Percentiles rank a stretch among this genome's conserved stretches.
Conservation (phyloP, 2,797 vertebrate species). For the Cyprinella venusta region DNA sequence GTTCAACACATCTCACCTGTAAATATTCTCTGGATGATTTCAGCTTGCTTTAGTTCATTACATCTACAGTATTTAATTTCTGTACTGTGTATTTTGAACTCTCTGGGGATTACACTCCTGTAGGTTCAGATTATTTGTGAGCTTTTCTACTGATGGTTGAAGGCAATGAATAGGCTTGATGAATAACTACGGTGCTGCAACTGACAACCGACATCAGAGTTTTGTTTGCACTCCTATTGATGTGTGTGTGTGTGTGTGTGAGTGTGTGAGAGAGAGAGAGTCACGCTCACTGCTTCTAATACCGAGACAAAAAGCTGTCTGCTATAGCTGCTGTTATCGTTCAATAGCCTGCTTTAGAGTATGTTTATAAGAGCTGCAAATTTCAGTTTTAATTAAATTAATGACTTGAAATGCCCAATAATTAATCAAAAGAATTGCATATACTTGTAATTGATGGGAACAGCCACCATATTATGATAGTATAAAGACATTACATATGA, state of each 20-base stretch:
- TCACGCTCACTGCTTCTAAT: constrained; percentile 32
- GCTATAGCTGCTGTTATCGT: constrained; percentile 36
- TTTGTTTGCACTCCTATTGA: constrained; percentile 31
- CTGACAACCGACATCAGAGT: constrained; percentile 52
- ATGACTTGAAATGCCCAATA: not conserved
- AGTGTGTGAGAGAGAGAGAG: constrained; percentile 13
- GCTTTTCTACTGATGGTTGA: constrained; percentile 28
- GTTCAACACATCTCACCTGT: not conserved
- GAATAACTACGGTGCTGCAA: constrained; percentile 54
- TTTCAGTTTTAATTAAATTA: constrained; percentile 6
- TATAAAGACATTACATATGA: too few relatives aligned
- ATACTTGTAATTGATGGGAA: too few relatives aligned
- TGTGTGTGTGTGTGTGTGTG: constrained; percentile 18
- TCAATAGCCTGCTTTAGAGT: constrained; percentile 19
- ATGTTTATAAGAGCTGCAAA: constrained; percentile 4
- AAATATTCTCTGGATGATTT: constrained; percentile 24
- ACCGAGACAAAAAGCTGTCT: constrained; percentile 29
- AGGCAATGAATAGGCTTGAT: constrained; percentile 33
- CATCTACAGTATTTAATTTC: constrained; percentile 24
- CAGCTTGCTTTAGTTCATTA: constrained; percentile 17
- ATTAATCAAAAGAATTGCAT: constrained; percentile 4
- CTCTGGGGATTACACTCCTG: constrained; percentile 50
- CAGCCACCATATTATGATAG: too few relatives aligned
- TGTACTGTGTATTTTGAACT: constrained; percentile 41
- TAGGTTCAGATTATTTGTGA: constrained; percentile 38